A percentile compares a stretch with the other conserved stretches of the same genome.
phyloP scores from a whole-genome alignment of 1,140 invertebrate genomes.

The Orussus abietinus region DNA sequence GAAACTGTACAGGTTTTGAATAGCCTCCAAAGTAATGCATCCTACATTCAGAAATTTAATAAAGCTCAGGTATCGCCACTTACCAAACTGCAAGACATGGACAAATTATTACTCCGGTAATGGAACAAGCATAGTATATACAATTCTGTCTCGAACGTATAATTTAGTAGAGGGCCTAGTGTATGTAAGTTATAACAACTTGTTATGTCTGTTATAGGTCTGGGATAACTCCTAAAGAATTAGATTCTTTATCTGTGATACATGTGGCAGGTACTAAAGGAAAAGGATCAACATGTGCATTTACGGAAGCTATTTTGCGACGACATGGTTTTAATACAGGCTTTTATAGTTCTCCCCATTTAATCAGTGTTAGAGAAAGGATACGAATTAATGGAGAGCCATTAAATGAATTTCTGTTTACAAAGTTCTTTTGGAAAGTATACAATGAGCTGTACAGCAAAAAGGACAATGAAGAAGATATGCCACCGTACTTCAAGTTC shows the following conservation, averaged over 20 bases:
- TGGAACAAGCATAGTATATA: conserved; percentile 1
- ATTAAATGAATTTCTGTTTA: conserved; percentile 71
- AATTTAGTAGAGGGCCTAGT: neutral
- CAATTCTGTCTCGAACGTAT: neutral
- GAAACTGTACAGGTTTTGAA: conserved; percentile 65
- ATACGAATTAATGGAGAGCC: conserved; percentile 84
- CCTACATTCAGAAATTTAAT: conserved; percentile 25
- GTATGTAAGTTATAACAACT: neutral
- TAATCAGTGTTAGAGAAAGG: conserved; percentile 87
- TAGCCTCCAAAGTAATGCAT: conserved; percentile 67
- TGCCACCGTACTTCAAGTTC: conserved; percentile 95
- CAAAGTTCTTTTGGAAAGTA: conserved; percentile 78
- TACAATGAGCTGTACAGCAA: conserved; percentile 61
- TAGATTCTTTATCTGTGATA: conserved; percentile 77
- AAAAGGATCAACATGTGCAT: conserved; percentile 91
- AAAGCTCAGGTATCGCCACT: conserved; percentile 29
- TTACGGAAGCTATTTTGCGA: conserved; percentile 85
- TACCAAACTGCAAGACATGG: conserved; percentile 41
- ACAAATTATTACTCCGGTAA: conserved; percentile 57
- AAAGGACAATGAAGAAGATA: conserved; percentile 62
- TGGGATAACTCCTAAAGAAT: conserved; percentile 61
- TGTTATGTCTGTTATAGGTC: conserved; percentile 44
- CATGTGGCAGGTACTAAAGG: conserved; percentile 97
- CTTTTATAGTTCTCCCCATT: conserved; percentile 94
- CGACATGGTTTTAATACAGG: conserved; percentile 85